Evolutionary conservation across 2,797 vertebrate species (phyloP), one percentile per base, ranked within the genome.

Genomic region (Onychomys leucogaster): DNA sequence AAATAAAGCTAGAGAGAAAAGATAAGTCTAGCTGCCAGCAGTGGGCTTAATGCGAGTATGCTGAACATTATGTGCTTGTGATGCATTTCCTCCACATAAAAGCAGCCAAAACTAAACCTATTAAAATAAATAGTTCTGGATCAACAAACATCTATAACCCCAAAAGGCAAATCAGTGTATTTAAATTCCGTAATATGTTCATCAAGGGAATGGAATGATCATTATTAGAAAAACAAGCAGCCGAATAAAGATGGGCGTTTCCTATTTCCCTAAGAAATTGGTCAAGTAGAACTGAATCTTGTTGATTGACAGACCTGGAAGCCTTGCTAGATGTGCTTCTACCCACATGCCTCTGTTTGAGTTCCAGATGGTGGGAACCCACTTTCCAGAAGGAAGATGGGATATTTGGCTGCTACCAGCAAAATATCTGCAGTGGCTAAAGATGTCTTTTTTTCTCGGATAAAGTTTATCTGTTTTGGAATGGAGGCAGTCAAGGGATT

Each of bases 1-100:
- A 52, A 94, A 97, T 81, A 88, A 97, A 98, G 91, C 97, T 94
- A 67, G 86, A 93, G 97, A 98, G 95, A 98, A 98, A 98, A 97
- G 97, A 96, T 87, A 96, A 94, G 93, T 92, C 96, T 95, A 96
- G 86, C 63, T 96, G 89, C 95, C 97, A 94, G 91, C 92, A 95
- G 95, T 84, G 96, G 97, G 83, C 96, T 89, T 93, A 76, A 80
- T 96, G 95, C 91, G 17, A 27, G 57, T 83, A 21, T 11, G 7
- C 85, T 98, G 46, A 23, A 21, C 8, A 9, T 57, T 94, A 86
- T 76, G 77, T 71, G 87, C 91, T 71, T 95, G 93, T 92, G 95
- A 97, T 96, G 97, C 86, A 96, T 96, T 97, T 96, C 97, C 41
- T 75, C 95, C 61, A 29, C 83, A 90, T 59, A 92, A 95, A 87